Conservation (phyloP, 2,888 invertebrate species). For the Sphinx pinastri region DNA sequence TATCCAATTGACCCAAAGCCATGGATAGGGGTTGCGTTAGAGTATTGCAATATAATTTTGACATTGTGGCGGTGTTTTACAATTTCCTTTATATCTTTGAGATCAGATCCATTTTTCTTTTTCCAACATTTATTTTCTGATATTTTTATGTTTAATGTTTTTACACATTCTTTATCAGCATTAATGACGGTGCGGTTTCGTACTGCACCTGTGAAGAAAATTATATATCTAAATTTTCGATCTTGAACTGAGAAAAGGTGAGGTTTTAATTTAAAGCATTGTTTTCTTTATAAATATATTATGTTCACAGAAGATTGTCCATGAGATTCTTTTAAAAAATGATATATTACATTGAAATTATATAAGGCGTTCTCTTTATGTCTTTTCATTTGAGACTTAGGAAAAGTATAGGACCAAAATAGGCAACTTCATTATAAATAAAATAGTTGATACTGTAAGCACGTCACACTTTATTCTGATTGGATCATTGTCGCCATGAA, state of each 20-base stretch:
- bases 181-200: conserved; percentile 16
- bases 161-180: not conserved
- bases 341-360: too few relatives aligned
- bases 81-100: conserved; percentile 35
- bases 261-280: too few relatives aligned
- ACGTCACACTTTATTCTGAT: too few relatives aligned
- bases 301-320: too few relatives aligned
- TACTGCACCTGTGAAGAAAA: conserved; percentile 26
- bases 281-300: too few relatives aligned
- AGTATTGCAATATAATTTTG: conserved; percentile 39
- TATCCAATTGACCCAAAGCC: conserved; percentile 48
- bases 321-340: too few relatives aligned
- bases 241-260: not conserved
- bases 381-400: too few relatives aligned
- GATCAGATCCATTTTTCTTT: not conserved
- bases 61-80: conserved; percentile 50
- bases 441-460: too few relatives aligned
- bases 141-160: not conserved
- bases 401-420: too few relatives aligned
- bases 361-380: too few relatives aligned
- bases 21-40: conserved; percentile 58
- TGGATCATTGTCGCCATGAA: too few relatives aligned
- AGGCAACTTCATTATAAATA: too few relatives aligned
- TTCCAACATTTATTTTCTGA: not conserved
- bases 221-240: not conserved